These are phyloP conservation scores for Darevskia nairensis DNA, from an alignment of 2,797 vertebrate genomes.

Conservation along the genomic window DNA sequence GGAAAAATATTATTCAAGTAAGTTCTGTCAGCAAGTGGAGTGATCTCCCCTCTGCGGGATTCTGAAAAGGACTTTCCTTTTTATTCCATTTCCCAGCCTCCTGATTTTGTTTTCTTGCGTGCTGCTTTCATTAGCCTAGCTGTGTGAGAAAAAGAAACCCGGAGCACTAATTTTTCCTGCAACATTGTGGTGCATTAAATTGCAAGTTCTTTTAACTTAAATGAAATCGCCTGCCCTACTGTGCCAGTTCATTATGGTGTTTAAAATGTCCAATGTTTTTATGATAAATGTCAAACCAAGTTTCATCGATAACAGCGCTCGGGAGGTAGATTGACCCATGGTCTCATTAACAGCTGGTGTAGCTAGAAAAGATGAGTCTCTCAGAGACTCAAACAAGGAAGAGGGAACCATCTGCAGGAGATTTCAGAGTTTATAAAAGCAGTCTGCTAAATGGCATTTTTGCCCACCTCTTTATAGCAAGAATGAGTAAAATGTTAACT, in stretches of 20 bases:
- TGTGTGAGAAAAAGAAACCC: conserved; percentile 18
- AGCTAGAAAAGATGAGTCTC: conserved; percentile 40
- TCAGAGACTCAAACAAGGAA: conserved; percentile 22
- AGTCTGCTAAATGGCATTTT: not conserved
- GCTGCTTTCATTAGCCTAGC: conserved; percentile 38
- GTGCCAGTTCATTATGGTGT: conserved; percentile 38
- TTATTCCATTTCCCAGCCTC: fast-evolving
- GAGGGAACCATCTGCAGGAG: not conserved
- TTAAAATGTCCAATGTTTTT: conserved; percentile 41
- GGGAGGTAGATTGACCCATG: not conserved
- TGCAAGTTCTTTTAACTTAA: conserved; percentile 20
- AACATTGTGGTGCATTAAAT: conserved; percentile 15
- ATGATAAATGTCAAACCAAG: conserved; percentile 51
- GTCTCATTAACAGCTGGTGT: conserved; percentile 36
- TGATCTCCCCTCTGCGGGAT: not conserved
- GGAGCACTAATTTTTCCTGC: conserved; percentile 20
- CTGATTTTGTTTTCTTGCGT: not conserved
- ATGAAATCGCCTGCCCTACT: conserved; percentile 18
- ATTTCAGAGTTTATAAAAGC: conserved; percentile 2
- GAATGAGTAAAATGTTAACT: conserved; percentile 3
- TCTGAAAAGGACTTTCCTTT: conserved; percentile 28
- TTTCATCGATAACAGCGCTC: conserved; percentile 40
- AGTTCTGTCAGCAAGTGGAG: not conserved
- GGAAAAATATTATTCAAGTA: not conserved
- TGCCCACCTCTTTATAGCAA: not conserved